phyloP scores from a whole-genome alignment of 2,113 vertebrate species.

The mouse (Mus musculus) region DNA sequence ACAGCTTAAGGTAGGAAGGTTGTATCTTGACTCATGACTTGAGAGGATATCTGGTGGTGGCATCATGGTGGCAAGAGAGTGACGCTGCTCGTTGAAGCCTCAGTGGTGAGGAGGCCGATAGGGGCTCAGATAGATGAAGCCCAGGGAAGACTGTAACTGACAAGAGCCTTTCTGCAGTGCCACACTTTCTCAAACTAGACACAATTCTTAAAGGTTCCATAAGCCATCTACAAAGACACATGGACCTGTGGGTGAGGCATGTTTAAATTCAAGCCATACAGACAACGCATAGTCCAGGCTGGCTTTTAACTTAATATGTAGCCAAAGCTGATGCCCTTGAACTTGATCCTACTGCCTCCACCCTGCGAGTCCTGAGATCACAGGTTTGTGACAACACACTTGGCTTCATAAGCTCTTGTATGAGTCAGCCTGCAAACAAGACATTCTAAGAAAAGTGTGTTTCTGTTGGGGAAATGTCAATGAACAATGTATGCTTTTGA shows the following conservation, averaged over 20 bases:
- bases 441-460: background rate
- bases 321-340: background rate
- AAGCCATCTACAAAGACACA: background rate
- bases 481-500: constrained; percentile 21
- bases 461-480: background rate
- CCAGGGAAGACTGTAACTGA: background rate
- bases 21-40: too few relatives aligned
- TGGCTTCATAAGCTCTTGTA: constrained; percentile 4
- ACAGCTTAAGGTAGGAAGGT: background rate
- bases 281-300: background rate
- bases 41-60: background rate
- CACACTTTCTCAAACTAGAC: background rate
- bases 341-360: background rate
- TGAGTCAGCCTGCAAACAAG: constrained; percentile 20
- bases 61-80: background rate
- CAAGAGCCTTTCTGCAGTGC: background rate
- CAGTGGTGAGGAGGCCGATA: background rate
- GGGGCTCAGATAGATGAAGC: background rate
- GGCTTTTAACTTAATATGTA: background rate
- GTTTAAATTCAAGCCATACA: background rate
- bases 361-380: background rate
- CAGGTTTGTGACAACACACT: background rate
- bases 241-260: background rate
- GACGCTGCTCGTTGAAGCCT: background rate
- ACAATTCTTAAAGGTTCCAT: background rate